These are phyloP conservation scores for Yoshiicerus persimilis DNA, from an alignment of 1,140 invertebrate genomes.

Conservation along the genomic window DNA sequence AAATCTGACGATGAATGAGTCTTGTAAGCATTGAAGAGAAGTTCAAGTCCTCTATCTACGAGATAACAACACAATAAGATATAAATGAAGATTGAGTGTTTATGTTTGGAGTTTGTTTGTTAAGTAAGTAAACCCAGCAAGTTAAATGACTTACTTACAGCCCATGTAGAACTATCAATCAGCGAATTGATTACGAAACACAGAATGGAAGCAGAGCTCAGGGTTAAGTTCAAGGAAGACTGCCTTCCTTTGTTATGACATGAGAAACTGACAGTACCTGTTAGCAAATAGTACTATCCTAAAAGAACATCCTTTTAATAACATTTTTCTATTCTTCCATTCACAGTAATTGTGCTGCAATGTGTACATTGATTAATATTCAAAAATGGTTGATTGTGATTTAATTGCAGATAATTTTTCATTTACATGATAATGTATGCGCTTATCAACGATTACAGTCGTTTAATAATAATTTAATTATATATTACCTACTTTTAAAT, in stretches of 20 bases:
- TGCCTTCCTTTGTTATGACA: background rate
- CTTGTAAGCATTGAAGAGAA: background rate
- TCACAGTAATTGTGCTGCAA: background rate
- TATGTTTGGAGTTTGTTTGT: background rate
- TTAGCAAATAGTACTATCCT: background rate
- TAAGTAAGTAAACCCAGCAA: background rate
- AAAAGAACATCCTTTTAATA: background rate
- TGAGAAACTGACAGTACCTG: background rate
- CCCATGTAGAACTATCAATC: background rate
- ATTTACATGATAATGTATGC: too few species aligned
- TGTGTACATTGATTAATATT: background rate
- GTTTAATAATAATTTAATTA: too few species aligned
- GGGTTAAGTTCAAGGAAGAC: background rate
- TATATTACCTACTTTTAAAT: too few species aligned
- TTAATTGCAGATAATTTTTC: background rate
- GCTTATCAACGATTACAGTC: too few species aligned
- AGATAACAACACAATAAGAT: background rate
- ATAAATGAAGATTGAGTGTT: background rate
- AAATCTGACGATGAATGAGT: background rate
- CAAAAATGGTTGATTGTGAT: background rate
- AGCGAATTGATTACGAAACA: background rate
- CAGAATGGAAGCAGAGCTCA: background rate
- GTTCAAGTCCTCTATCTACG: background rate
- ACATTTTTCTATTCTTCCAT: background rate
- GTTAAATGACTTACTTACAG: background rate